Conservation (phyloP, 2,888 invertebrate species). For the Miltochrista miniata region DNA sequence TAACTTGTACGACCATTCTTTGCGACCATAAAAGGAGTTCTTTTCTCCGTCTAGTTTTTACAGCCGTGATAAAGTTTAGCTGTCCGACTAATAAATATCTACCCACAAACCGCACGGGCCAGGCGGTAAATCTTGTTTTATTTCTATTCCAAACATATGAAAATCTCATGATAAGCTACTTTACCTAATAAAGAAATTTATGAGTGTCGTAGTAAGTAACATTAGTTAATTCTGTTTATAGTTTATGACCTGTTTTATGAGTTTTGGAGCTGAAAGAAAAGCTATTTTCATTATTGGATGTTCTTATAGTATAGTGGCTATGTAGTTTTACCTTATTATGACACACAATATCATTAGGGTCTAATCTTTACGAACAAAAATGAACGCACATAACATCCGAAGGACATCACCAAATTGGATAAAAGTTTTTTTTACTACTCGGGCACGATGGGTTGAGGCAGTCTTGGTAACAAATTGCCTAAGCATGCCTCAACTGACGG, state of each 20-base stretch:
- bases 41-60: slow-evolving; percentile 2
- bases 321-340: too few relatives aligned
- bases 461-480: too few relatives aligned
- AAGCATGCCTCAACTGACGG: too few relatives aligned
- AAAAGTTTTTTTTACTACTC: too few relatives aligned
- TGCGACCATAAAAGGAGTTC: slow-evolving; percentile 7
- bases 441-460: too few relatives aligned
- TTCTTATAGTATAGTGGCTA: too few relatives aligned
- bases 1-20: slow-evolving; percentile 3
- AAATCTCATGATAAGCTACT: slow-evolving; percentile 35
- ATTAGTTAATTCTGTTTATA: slow-evolving; percentile 7
- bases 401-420: too few relatives aligned
- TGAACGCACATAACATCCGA: too few relatives aligned
- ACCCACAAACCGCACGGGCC: slow-evolving; percentile 23
- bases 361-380: too few relatives aligned
- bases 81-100: slow-evolving; percentile 45
- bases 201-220: slow-evolving; percentile 1
- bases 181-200: slow-evolving; percentile 26
- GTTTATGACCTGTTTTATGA: not conserved
- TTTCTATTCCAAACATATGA: slow-evolving; percentile 32
- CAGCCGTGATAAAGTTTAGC: slow-evolving; percentile 9
- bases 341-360: too few relatives aligned
- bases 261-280: not conserved
- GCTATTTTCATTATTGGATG: not conserved
- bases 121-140: slow-evolving; percentile 39